Evolutionary conservation across 1,140 invertebrate species (phyloP).

Genomic region (Nasonia vitripennis): DNA sequence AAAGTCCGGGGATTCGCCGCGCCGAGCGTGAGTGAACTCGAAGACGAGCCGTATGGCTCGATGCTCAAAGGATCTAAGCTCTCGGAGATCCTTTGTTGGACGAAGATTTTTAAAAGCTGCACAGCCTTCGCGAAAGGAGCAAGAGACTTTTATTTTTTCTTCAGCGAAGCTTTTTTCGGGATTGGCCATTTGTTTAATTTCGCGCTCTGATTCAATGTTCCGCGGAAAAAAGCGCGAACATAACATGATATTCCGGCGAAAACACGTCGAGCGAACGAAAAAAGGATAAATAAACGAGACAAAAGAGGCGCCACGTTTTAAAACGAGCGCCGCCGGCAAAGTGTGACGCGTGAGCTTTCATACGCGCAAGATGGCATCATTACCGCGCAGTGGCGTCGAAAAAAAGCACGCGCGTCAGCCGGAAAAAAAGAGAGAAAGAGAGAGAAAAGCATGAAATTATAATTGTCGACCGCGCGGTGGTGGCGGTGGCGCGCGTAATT

Average conservation of each 20-base stretch:
- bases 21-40: slow-evolving; percentile 31
- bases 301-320: not conserved
- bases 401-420: not conserved
- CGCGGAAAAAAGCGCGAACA: not conserved
- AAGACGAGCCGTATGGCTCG: not conserved
- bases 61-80: slow-evolving; percentile 23
- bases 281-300: not conserved
- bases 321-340: not conserved
- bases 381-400: not conserved
- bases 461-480: not conserved
- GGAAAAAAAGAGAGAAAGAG: not conserved
- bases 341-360: slow-evolving; percentile 6
- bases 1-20: slow-evolving; percentile 24
- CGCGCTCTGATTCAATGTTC: not conserved
- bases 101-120: not conserved
- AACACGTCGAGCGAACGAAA: not conserved
- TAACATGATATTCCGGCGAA: not conserved
- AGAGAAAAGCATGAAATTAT: not conserved
- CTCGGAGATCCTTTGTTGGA: not conserved
- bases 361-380: slow-evolving; percentile 20
- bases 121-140: not conserved
- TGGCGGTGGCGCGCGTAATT: slow-evolving; percentile 13
- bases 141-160: not conserved
- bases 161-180: not conserved
- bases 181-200: not conserved